Conservation (phyloP, 2,888 invertebrate species). For the Dyspetes luteomarginatus region DNA sequence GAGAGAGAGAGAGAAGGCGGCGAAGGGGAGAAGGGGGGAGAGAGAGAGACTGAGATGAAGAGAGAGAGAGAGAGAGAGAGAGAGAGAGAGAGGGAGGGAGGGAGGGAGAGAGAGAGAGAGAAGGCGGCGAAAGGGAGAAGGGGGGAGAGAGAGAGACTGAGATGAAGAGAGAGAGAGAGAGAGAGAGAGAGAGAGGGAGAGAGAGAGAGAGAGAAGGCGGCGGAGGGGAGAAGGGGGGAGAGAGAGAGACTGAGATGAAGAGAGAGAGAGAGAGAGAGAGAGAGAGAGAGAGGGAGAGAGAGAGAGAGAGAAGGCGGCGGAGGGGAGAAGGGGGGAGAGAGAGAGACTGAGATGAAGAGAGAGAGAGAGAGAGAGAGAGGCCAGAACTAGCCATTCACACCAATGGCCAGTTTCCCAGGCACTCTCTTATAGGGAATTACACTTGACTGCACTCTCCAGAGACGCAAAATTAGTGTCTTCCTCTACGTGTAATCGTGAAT, state of each 20-base stretch:
- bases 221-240: not conserved
- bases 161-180: not conserved
- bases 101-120: too few relatives aligned
- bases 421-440: constrained; percentile 42
- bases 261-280: not conserved
- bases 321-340: too few relatives aligned
- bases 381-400: constrained; percentile 58
- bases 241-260: not conserved
- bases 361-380: constrained; percentile 14
- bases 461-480: constrained; percentile 41
- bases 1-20: not conserved
- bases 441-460: constrained; percentile 50
- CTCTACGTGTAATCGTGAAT: not conserved
- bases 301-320: not conserved
- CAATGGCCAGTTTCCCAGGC: constrained; percentile 34
- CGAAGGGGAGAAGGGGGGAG: not conserved
- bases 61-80: not conserved
- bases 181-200: too few relatives aligned
- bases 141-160: not conserved
- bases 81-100: too few relatives aligned
- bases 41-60: not conserved
- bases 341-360: too few relatives aligned
- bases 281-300: not conserved
- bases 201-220: too few relatives aligned
- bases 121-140: not conserved